A percentile compares a stretch with the other conserved stretches of the same genome.
Evolutionary conservation across 2,113 vertebrate genomes (phyloP).

Genomic region (Vicugna pacos): DNA sequence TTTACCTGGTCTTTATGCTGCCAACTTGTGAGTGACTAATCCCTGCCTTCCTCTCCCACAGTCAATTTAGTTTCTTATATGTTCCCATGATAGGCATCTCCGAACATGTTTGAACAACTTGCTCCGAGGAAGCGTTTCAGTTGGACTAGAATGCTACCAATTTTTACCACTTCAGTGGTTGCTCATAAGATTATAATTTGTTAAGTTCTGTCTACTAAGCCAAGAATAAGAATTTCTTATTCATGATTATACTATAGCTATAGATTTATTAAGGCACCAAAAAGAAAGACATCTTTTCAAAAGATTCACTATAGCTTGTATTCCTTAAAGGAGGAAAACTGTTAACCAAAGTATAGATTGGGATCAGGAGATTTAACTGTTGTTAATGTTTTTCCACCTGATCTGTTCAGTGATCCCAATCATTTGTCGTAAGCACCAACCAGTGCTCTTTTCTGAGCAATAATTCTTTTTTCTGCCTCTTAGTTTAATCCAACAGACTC

Average conservation of each 20-base stretch:
- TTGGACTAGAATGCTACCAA: slow-evolving; percentile 55
- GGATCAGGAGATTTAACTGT: neutral
- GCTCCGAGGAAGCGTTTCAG: slow-evolving; percentile 64
- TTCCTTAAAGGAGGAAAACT: neutral
- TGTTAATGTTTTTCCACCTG: neutral
- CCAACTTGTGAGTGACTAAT: slow-evolving; percentile 69
- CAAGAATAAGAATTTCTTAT: slow-evolving; percentile 46
- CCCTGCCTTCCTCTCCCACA: slow-evolving; percentile 56
- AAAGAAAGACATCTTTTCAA: neutral
- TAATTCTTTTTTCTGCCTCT: neutral
- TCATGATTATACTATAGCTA: neutral
- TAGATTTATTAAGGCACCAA: slow-evolving; percentile 56
- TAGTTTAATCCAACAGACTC: neutral
- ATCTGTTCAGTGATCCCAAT: neutral
- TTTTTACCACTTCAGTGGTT: slow-evolving; percentile 52
- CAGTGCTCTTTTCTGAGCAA: neutral
- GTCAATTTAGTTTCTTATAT: slow-evolving; percentile 57
- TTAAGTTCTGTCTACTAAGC: slow-evolving; percentile 58
- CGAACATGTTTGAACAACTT: slow-evolving; percentile 74
- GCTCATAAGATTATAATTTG: slow-evolving; percentile 60
- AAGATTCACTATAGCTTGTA: neutral
- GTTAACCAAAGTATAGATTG: neutral
- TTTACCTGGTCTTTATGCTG: neutral
- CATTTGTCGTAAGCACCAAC: slow-evolving; percentile 13
- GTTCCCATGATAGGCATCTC: slow-evolving; percentile 64